Evolutionary conservation across 2,888 invertebrate species (phyloP), one percentile per base, ranked within the genome.

Genomic region (Agrotis exclamationis): DNA sequence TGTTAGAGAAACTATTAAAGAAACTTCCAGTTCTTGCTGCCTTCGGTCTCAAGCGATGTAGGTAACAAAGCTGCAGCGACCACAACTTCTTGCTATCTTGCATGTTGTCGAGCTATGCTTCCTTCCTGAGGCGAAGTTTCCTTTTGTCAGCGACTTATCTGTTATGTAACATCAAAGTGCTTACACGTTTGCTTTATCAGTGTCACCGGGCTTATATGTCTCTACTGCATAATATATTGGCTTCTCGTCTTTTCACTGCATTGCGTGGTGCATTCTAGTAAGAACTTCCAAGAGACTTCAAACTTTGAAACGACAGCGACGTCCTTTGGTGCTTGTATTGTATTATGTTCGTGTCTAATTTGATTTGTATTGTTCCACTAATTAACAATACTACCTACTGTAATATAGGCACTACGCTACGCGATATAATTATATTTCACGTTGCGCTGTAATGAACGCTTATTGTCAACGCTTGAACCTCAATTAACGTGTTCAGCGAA

Each of bases 11-110:
- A 63, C 58, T 66, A 63, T 62, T 59, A 18, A 56, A 48, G 54
- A 66, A 67, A 53, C 60, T 75, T 69, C 4, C 33, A 63, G 44
- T 60, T 65, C 39, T 53, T 28, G 63, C 63, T 20, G 47, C 44
- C 47, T 16, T 47, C 47, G 47, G 53, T 59, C 24, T 22, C 16
- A 47, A 50, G 56, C 20, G 33, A 48, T 18, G 60, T 51, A 73
- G 57, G 65, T 63, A 51, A 57, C 57, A 51, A 39, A 73, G 66
- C 66, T 63, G 58, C 54, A 97, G 45, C 53, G 53, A 56, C 59
- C 63, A 53, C 48, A 70, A 80, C 48, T 75, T 63, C 13, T 73
- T 64, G 63, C 74, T 73, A 73, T 80, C 74, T 78, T 67, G 67
- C 71, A 72, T 50, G 58, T 59, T 51, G 67, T 67, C 57, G 60